Evolutionary conservation across 2,888 invertebrate species (phyloP).

Genomic region (Oscheius onirici): DNA sequence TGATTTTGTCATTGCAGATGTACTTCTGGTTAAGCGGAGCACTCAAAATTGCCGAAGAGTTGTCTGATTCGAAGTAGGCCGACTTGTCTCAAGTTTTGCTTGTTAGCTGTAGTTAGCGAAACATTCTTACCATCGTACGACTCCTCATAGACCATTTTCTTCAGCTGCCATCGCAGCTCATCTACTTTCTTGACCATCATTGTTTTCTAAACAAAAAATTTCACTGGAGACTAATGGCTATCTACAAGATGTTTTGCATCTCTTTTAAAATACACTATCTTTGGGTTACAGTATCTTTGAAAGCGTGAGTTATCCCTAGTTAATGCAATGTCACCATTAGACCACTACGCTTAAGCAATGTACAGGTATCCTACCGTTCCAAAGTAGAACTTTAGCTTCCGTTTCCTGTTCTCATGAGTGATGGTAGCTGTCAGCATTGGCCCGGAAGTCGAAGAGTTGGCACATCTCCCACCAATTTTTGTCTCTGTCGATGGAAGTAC

Average conservation of each 20-base stretch:
- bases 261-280: no score
- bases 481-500: slow-evolving; percentile 27
- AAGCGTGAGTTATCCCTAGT: no score
- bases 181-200: slow-evolving; percentile 54
- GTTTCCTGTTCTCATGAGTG: slow-evolving; percentile 35
- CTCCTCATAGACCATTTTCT: slow-evolving; percentile 58
- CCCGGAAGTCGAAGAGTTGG: slow-evolving; percentile 33
- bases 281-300: no score
- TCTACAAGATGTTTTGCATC: no score
- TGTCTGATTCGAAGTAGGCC: slow-evolving; percentile 55
- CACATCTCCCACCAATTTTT: slow-evolving; percentile 45
- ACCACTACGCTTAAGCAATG: slow-evolving; percentile 6
- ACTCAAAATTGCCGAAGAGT: slow-evolving; percentile 58
- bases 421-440: slow-evolving; percentile 40
- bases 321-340: neutral
- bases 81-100: slow-evolving; percentile 38
- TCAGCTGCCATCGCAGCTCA: slow-evolving; percentile 65
- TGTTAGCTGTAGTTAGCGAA: no score
- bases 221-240: no score
- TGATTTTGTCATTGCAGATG: slow-evolving; percentile 65
- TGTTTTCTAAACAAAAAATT: slow-evolving; percentile 52
- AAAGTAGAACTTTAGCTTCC: slow-evolving; percentile 45
- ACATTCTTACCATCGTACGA: slow-evolving; percentile 47
- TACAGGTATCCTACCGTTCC: slow-evolving; percentile 36
- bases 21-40: slow-evolving; percentile 68